Evolutionary conservation across 2,888 invertebrate genomes (phyloP), one percentile per base, ranked within the genome.

Genomic region (Philhelius pedissequus): DNA sequence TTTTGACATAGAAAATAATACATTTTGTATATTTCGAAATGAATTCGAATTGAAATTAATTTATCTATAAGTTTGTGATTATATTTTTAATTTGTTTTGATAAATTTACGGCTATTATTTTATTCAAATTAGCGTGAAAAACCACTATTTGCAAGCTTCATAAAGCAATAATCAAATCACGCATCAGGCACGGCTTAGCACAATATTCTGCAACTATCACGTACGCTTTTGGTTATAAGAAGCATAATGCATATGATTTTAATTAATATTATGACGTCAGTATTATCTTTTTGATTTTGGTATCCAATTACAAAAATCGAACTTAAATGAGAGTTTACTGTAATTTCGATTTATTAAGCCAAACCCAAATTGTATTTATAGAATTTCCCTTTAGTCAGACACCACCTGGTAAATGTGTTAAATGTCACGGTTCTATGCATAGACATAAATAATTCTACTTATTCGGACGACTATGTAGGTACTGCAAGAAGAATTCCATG

Each of bases 321-420:
- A 48, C 54, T n/a, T 20, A 11, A 32, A 54, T 11, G 4, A 54
- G 11, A 56, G 1, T 13, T n/a, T n/a, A 38, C n/a, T 13, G 20
- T 7, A 58, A 2, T 38, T 38, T 15, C 38, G 15, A 38, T 22
- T 38, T 35, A 38, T 7, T 11, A 60, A 60, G 9, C 2, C 9
- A 25, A 27, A 60, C 11, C 27, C n/a, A 25, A 27, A 18, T 27
- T 62, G 1, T 58, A 20, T 4, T 3, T 8, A 13, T 27, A 15
- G 11, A 5, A 18, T 25, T 40, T 60, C 3, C 20, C 25, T 27
- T 60, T 60, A 8, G 15, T 27, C 9, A 0, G 43, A 43, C 30
- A 62, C 27, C 60, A 60, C 25, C 60, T 40, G 62, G 13, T 18
- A 11, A 62, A 62, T 30, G 62, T 62, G 62, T 43, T 62, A 27